Evolutionary conservation across 2,888 invertebrate species (phyloP).

Genomic region (Melinaea marsaeus): DNA sequence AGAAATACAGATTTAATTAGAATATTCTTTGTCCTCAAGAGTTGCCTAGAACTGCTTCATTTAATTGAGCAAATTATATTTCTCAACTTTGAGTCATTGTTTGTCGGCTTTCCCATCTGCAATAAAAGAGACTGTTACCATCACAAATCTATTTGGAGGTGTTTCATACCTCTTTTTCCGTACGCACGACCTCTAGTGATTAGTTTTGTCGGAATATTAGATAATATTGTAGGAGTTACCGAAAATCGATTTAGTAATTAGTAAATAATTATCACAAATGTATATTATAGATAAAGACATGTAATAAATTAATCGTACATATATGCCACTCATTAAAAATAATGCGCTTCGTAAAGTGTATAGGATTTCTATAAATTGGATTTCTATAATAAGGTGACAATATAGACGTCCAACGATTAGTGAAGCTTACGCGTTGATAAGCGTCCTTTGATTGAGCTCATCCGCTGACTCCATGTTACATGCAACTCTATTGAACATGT

Average conservation of each 20-base stretch:
- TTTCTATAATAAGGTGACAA: constrained; percentile 26
- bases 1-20: no score
- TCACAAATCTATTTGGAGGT: constrained; percentile 13
- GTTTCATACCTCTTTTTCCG: constrained; percentile 23
- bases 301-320: background rate
- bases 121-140: constrained; percentile 34
- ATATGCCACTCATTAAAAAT: background rate
- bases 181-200: constrained; percentile 23
- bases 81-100: constrained; percentile 94
- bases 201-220: constrained; percentile 14
- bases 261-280: background rate
- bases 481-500: constrained; percentile 24
- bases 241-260: no score
- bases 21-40: constrained; percentile 91
- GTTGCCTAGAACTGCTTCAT: constrained; percentile 97
- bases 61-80: constrained; percentile 93
- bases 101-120: constrained; percentile 91
- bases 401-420: constrained; percentile 38
- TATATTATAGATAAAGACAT: background rate
- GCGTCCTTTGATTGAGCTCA: constrained; percentile 45
- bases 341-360: background rate
- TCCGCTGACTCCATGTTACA: constrained; percentile 32
- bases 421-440: constrained; percentile 39
- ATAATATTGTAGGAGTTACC: background rate
- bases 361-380: background rate